These are phyloP conservation scores for Spheniscus mendiculus DNA, from an alignment of 2,113 vertebrate genomes.

Conservation along the genomic window DNA sequence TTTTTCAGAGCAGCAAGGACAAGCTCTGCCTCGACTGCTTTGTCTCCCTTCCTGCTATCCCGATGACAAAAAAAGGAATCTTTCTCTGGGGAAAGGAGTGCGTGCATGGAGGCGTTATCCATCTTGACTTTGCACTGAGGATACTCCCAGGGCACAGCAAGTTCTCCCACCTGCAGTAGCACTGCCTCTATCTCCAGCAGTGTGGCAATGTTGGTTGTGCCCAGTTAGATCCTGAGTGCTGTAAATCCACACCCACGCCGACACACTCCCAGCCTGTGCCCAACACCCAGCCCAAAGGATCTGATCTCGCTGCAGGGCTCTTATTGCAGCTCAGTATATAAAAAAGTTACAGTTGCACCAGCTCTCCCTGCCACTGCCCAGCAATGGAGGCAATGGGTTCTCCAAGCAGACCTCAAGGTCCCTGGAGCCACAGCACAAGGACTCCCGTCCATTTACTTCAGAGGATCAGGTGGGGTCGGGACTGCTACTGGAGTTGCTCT, in stretches of 20 bases:
- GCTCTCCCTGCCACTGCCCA: background rate
- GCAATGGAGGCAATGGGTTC: background rate
- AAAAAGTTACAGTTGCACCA: background rate
- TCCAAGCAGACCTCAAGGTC: background rate
- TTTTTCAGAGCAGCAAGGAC: background rate
- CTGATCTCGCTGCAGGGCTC: background rate
- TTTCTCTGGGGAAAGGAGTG: background rate
- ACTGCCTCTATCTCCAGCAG: background rate
- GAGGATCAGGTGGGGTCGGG: background rate
- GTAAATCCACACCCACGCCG: background rate
- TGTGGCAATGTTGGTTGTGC: background rate
- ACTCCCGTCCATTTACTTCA: background rate
- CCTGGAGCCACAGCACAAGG: background rate
- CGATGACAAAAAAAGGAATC: background rate
- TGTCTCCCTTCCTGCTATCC: background rate
- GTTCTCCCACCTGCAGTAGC: background rate
- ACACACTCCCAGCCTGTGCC: background rate
- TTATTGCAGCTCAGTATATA: background rate
- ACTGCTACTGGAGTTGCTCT: background rate
- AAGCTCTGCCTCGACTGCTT: background rate
- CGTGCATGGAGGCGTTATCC: background rate
- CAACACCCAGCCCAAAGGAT: background rate
- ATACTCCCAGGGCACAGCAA: background rate
- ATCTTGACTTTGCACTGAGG: background rate
- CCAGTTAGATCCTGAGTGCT: background rate